Evolutionary conservation across 2,797 vertebrate species (phyloP), one percentile per base, ranked within the genome.

Genomic region (Sebastes oblongus): DNA sequence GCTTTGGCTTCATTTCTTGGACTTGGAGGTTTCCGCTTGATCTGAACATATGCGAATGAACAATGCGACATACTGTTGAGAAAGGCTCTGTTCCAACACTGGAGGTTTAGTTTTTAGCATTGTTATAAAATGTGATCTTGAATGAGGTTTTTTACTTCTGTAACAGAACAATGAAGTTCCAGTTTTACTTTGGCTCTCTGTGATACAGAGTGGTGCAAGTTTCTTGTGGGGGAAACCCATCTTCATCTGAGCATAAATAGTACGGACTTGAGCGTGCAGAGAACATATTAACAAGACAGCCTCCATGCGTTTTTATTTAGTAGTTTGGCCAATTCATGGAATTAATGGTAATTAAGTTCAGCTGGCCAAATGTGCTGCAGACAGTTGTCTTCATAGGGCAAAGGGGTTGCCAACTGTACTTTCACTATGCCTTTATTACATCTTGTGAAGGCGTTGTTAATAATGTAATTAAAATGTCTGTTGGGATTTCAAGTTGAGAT

Each of bases 321-420:
- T 39, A 54, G 58, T 59, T 70, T 32, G 25, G 39, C 58, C 59
- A 39, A 9, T 66, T 39, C n/a, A n/a, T 20, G 9, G 20, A 66
- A 69, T 81, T 29, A 52, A 50, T 32, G 18, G 1, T 61, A 24
- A 80, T 78, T 66, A 9, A 27, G 20, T 66, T 55, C 77, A 84
- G 59, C 29, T 34, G 72, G 68, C 30, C 60, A 18, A 10, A 56
- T 52, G 70, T 27, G 54, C 56, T 0, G 1, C 68, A 18, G 20
- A 36, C 58, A 2, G 42, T 61, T 61, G 29, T 30, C 14, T 72
- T 76, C 30, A 72, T 18, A 29, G 29, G n/a, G 20, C 5, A 16
- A 29, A 61, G 54, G 8, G 32, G 66, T 67, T 32, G 18, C 50
- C 62, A 62, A 25, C 16, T n/a, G 13, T 27, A 11, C 9, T 71